Conservation (phyloP, 1,140 invertebrate genomes). For the Eurosta solidaginis region DNA sequence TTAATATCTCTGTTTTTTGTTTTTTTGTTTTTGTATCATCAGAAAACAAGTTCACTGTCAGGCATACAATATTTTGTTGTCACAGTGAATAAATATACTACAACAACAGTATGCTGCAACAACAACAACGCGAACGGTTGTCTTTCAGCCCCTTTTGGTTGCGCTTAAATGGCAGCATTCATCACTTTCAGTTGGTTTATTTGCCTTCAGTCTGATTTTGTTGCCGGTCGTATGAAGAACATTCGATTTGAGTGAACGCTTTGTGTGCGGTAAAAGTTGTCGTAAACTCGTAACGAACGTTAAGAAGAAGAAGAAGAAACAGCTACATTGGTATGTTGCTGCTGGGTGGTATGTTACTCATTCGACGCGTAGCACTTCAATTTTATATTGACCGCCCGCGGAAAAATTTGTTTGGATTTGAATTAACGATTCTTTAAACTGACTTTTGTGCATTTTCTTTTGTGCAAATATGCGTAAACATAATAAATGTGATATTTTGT, state of each 20-base stretch:
- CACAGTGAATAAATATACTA: neutral
- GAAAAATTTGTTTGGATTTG: neutral
- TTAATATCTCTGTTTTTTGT: too few relatives aligned
- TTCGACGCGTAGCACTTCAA: neutral
- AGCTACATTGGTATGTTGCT: neutral
- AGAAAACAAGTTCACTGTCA: too few relatives aligned
- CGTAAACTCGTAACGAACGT: too few relatives aligned
- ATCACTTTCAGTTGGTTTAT: neutral
- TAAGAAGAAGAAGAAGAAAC: neutral
- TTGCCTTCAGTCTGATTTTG: slow-evolving; percentile 10
- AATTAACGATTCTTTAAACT: too few relatives aligned
- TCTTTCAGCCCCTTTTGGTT: neutral
- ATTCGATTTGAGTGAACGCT: neutral
- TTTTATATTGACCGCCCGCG: neutral
- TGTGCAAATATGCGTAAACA: too few relatives aligned
- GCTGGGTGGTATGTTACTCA: neutral
- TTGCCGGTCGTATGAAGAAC: neutral
- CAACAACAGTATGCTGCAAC: neutral
- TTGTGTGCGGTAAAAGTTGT: neutral
- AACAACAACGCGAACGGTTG: too few relatives aligned
- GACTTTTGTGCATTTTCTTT: too few relatives aligned
- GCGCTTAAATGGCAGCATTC: neutral
- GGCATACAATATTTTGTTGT: too few relatives aligned
- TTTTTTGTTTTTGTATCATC: too few relatives aligned
- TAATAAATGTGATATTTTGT: too few relatives aligned